Conservation (phyloP, 2,888 invertebrate species). For the Rhaphigaster nebulosa region DNA sequence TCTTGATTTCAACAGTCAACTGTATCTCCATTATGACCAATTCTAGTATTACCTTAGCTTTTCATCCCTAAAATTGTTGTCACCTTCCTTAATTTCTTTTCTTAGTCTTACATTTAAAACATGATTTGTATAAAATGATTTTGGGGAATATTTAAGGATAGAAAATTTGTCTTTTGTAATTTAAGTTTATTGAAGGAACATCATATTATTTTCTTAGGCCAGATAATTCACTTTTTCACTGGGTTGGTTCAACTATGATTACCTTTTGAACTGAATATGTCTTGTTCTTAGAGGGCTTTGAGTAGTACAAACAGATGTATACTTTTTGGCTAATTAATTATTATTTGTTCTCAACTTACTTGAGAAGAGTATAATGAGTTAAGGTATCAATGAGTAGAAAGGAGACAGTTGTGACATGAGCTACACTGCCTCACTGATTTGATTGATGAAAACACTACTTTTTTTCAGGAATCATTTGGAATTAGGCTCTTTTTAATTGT, state of each 20-base stretch:
- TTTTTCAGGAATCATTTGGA: not conserved
- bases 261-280: not conserved
- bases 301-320: not conserved
- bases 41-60: too few species aligned
- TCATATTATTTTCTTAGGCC: not conserved
- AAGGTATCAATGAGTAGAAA: too few species aligned
- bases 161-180: not conserved
- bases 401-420: not conserved
- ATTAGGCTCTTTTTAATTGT: not conserved
- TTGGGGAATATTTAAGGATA: not conserved
- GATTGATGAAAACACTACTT: not conserved
- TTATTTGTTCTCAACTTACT: not conserved
- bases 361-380: not conserved
- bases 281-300: not conserved
- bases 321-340: too few species aligned
- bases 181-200: not conserved
- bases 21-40: too few species aligned
- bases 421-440: not conserved
- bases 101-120: too few species aligned
- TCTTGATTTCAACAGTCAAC: too few species aligned
- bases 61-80: too few species aligned
- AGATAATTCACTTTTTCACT: not conserved
- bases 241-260: not conserved
- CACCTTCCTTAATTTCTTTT: too few species aligned
- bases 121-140: too few species aligned